phyloP scores from a whole-genome alignment of 1,140 invertebrate genomes.

The Tribolium castaneum region DNA sequence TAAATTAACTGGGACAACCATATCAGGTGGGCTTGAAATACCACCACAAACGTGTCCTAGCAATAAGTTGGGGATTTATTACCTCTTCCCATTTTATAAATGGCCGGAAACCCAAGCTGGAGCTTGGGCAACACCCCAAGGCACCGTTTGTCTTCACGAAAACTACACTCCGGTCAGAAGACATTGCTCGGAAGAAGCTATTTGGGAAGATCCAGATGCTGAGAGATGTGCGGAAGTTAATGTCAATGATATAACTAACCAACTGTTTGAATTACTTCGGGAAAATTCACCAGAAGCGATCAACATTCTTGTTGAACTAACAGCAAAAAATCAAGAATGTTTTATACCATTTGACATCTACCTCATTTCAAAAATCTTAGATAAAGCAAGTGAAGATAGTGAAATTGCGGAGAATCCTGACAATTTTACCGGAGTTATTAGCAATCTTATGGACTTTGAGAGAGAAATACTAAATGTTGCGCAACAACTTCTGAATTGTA shows the following conservation, averaged over 20 bases:
- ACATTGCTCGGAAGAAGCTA: not conserved
- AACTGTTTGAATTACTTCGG: not conserved
- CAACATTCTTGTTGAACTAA: not conserved
- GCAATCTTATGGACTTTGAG: not conserved
- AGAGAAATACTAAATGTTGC: not conserved
- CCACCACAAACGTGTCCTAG: no score
- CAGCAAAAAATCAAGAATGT: not conserved
- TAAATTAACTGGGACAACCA: no score
- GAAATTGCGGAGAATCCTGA: not conserved
- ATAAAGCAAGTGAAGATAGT: not conserved
- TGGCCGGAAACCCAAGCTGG: not conserved
- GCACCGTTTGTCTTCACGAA: not conserved
- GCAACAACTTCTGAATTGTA: not conserved
- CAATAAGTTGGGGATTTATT: no score
- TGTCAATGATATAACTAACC: not conserved
- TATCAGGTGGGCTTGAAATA: no score
- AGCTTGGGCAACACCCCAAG: not conserved
- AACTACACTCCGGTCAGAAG: not conserved
- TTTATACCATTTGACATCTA: not conserved
- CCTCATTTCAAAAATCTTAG: not conserved
- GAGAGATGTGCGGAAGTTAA: not conserved
- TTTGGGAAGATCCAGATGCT: not conserved
- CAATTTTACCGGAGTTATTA: not conserved
- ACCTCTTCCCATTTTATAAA: no score
- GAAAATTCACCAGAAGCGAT: not conserved